Conservation (phyloP, 1,140 invertebrate species). For the Coelopa frigida region DNA sequence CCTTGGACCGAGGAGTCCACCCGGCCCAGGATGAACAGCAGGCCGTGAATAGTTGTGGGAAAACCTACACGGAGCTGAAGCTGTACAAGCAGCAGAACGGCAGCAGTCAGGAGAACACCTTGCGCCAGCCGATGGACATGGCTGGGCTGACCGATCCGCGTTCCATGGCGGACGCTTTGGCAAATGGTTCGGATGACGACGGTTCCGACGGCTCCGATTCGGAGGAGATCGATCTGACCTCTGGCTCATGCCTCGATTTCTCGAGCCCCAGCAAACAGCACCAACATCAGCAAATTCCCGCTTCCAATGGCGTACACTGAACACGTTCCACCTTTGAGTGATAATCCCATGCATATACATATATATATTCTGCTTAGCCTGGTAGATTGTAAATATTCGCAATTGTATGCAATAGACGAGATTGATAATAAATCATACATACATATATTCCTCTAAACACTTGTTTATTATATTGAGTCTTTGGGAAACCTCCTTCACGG, state of each 20-base stretch:
- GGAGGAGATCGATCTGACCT: constrained; percentile 43
- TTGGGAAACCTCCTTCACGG: no score
- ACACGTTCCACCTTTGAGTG: constrained; percentile 1
- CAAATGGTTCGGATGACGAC: constrained; percentile 18
- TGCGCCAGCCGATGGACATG: constrained; percentile 10
- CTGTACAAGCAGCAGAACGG: constrained; percentile 33
- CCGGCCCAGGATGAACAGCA: constrained; percentile 4
- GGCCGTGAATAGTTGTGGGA: constrained; percentile 22
- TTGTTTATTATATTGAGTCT: no score
- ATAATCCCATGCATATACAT: no score
- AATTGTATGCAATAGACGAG: constrained; percentile 12
- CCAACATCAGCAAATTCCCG: constrained; percentile 19
- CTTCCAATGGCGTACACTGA: not conserved
- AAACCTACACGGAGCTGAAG: constrained; percentile 42
- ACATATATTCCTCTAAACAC: not conserved
- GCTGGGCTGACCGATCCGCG: constrained; percentile 11
- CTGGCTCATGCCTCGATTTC: constrained; percentile 42
- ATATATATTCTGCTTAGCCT: no score
- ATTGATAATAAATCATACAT: not conserved
- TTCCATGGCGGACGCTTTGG: constrained; percentile 22
- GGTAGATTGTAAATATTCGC: no score
- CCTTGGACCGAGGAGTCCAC: constrained; percentile 19
- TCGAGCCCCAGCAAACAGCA: constrained; percentile 17
- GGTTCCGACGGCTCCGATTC: constrained; percentile 37
- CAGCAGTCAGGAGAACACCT: constrained; percentile 6